These are phyloP conservation scores for Beroe ovata DNA, from an alignment of 37 sponge, comb jelly and placozoan species.

Conservation along the genomic window DNA sequence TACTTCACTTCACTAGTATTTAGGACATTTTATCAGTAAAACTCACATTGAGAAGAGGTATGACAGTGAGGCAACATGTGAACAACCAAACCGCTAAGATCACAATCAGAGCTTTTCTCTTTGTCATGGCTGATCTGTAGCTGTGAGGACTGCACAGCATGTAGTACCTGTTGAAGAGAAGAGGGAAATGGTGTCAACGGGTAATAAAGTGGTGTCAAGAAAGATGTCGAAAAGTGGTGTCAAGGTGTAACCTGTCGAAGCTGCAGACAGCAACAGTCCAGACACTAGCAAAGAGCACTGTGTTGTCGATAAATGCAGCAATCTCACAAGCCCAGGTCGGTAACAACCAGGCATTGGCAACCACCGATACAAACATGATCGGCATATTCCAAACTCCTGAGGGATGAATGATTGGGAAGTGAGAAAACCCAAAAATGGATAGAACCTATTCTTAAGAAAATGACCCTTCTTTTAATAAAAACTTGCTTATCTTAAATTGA, in stretches of 20 bases:
- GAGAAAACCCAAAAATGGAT: too few species aligned
- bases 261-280: slow-evolving; percentile 65
- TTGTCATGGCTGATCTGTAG: slow-evolving; percentile 50
- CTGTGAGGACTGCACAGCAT: slow-evolving; percentile 62
- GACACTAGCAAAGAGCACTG: slow-evolving; percentile 61
- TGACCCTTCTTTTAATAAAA: too few species aligned
- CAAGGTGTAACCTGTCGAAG: slow-evolving; percentile 39
- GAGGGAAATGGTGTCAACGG: too few species aligned
- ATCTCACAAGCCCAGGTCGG: slow-evolving; percentile 33
- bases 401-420: too few species aligned
- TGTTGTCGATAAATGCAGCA: slow-evolving; percentile 52
- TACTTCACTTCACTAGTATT: too few species aligned
- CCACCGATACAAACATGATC: slow-evolving; percentile 27
- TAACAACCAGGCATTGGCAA: slow-evolving; percentile 52
- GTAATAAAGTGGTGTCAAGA: too few species aligned
- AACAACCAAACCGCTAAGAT: slow-evolving; percentile 4
- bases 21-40: too few species aligned
- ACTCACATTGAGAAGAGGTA: slow-evolving; percentile 34
- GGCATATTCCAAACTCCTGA: slow-evolving; percentile 67
- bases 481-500: too few species aligned
- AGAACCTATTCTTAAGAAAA: too few species aligned
- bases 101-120: slow-evolving; percentile 53
- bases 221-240: too few species aligned
- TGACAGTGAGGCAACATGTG: slow-evolving; percentile 36
- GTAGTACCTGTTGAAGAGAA: slow-evolving; percentile 52